Base-by-base conservation (phyloP, 1,140 invertebrate genomes). In the Watersipora subatra region DNA sequence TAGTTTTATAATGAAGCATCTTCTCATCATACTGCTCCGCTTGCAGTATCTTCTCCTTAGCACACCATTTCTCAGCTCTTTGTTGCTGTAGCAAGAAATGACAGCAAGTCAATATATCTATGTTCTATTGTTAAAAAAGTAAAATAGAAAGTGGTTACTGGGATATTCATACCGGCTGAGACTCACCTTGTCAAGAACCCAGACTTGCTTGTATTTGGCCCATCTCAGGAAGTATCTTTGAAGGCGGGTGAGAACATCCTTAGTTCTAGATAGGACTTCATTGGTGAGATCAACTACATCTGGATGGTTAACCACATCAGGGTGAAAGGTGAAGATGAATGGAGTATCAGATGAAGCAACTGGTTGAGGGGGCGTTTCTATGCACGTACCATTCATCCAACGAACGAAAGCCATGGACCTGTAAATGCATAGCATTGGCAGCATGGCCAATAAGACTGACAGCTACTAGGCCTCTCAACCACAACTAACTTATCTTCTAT, bases 301-400 rank as follows among this genome's bases (percentile, higher is more conserved):
- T 66, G 80, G 80, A 75, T 55, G 86, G 79, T 83, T 79, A 22
- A 87, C 76, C 0, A 91, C 76, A 68, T 91, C 88, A 65, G 89
- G 87, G 66, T 85, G 89, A 73, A 86, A 90, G 0, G 76, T 86
- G 84, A 67, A 84, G 73, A 70, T 77, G 81, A 73, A 84, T 79
- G 70, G 83, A 78, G 79, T 78, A 29, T 71, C 74, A 19, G 72
- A 69, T 58, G 82, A 64, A 55, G 73, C 66, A 73, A 79, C 27
- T 63, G 79, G 79, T 25, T 85, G 80, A 2, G 84, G 83, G 27
- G 84, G 79, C 68, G 85, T 88, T n/a, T 84, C 81, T 0, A 88
- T 69, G 72, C 89, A 91, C 7, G 86, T 88, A 22, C 84, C 84
- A 63, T 84, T 78, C 85, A 88, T 87, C 89, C 89, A 91, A 12